phyloP scores from a whole-genome alignment of 35 echinoderm and acorn worm genomes.

The Stichopus chloronotus region DNA sequence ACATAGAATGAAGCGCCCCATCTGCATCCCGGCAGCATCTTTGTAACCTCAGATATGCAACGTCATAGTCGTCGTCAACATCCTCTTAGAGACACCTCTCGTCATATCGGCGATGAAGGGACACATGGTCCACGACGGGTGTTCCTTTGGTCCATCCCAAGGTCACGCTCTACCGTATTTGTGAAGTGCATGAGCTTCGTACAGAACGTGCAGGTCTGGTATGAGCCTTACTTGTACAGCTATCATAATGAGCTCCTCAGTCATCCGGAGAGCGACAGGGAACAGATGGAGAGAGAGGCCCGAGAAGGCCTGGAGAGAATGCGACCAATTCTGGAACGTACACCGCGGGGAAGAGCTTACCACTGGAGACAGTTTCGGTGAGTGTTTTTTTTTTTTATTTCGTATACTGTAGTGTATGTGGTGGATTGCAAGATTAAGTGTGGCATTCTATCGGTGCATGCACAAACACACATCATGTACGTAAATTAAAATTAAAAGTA shows the following conservation, averaged over 20 bases:
- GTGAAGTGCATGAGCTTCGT: constrained; percentile 59
- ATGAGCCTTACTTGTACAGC: constrained; percentile 58
- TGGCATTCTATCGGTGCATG: no score
- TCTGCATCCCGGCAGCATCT: no score
- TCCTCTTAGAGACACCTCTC: no score
- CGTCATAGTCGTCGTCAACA: no score
- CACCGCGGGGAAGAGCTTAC: constrained; percentile 41
- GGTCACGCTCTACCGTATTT: constrained; percentile 58
- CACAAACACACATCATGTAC: no score
- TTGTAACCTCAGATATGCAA: no score
- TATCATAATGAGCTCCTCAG: constrained; percentile 53
- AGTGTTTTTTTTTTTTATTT: not conserved
- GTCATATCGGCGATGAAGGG: no score
- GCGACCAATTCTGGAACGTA: constrained; percentile 32
- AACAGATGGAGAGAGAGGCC: constrained; percentile 48
- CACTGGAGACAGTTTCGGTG: constrained; percentile 57
- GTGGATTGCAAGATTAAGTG: no score
- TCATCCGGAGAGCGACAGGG: constrained; percentile 11
- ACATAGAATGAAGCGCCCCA: not conserved
- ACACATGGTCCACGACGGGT: constrained; percentile 17
- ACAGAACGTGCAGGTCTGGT: constrained; percentile 57
- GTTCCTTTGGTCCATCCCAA: constrained; percentile 55
- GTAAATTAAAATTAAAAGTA: no score
- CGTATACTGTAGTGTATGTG: no score
- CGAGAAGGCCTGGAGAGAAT: constrained; percentile 34